Conservation (phyloP, 2,888 invertebrate genomes). For the Cyclophora punctaria region DNA sequence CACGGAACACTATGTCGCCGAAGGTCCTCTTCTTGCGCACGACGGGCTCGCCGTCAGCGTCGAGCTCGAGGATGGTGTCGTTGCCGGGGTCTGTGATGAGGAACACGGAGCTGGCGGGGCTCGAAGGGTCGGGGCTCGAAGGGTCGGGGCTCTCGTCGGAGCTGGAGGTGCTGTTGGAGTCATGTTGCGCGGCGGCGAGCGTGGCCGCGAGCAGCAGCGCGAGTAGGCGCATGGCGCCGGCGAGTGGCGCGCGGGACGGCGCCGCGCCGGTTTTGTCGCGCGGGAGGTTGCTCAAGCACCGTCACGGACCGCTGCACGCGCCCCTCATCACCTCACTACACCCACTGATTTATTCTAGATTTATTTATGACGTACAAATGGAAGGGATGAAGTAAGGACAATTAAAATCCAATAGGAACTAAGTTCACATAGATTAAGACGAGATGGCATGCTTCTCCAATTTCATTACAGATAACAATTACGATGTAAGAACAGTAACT, state of each 20-base stretch:
- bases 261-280: constrained; percentile 55
- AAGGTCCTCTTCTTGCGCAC: constrained; percentile 69
- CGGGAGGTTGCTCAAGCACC: constrained; percentile 45
- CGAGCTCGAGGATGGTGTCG: constrained; percentile 26
- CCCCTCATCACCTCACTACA: too few relatives aligned
- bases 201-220: constrained; percentile 33
- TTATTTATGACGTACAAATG: too few relatives aligned
- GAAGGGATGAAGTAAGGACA: too few relatives aligned
- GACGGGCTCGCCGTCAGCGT: constrained; percentile 48
- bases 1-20: constrained; percentile 67
- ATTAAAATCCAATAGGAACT: too few relatives aligned
- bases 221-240: constrained; percentile 58
- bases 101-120: constrained; percentile 3
- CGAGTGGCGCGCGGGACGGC: constrained; percentile 53
- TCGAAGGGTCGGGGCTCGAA: constrained; percentile 4
- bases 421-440: too few relatives aligned
- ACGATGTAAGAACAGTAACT: too few relatives aligned
- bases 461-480: too few relatives aligned
- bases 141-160: constrained; percentile 5
- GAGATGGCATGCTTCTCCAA: too few relatives aligned
- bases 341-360: too few relatives aligned
- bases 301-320: constrained; percentile 32
- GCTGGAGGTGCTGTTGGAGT: constrained; percentile 8
- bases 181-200: constrained; percentile 8
- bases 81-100: constrained; percentile 8